Evolutionary conservation across 2,888 invertebrate genomes (phyloP), one percentile per base, ranked within the genome.

Genomic region (Microdon myrmicae): DNA sequence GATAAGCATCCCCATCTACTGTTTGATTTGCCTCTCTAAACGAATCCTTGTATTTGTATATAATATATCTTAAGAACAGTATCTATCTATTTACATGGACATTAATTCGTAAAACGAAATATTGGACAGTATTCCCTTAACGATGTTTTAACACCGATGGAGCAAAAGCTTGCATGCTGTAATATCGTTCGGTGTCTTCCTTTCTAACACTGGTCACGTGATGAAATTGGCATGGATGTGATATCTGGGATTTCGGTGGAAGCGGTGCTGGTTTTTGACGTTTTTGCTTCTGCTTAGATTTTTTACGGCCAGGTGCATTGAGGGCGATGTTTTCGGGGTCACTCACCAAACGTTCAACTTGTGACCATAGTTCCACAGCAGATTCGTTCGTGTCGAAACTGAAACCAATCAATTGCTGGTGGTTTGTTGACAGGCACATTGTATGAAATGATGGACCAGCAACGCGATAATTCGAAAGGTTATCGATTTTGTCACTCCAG

Each of bases 211-310:
- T 89, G 39, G 90, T 91, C 67, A 92, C 87, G 76, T 92, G 92
- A 71, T 90, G 88, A 78, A 92, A 92, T 74, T 90, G 90, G 75
- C 91, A 92, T 1, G 92, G 92, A 75, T 88, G 87, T 34, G 91
- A 91, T 69, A 92, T 92, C 77, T 91, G 90, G 55, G 86, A 86
- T 77, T 92, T 92, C 37, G 87, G 86, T 12, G 91, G 90, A 58
- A 88, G 79, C 29, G 85, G 83, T 3, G 82, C 81, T 32, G 83
- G 82, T 75, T 86, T 86, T 3, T 78, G 79, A 6, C 81, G 75
- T 68, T 83, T 83, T 64, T 76, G 76, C 77, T 85, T 82, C 81
- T 86, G 80, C 78, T 83, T 84, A 71, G 82, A 83, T 39, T 72
- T 72, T 72, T 83, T 83, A 37, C 79, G 78, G 3, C 85, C 87